Base-by-base conservation (phyloP, 2,797 vertebrate genomes). In the Spatula versicolor region DNA sequence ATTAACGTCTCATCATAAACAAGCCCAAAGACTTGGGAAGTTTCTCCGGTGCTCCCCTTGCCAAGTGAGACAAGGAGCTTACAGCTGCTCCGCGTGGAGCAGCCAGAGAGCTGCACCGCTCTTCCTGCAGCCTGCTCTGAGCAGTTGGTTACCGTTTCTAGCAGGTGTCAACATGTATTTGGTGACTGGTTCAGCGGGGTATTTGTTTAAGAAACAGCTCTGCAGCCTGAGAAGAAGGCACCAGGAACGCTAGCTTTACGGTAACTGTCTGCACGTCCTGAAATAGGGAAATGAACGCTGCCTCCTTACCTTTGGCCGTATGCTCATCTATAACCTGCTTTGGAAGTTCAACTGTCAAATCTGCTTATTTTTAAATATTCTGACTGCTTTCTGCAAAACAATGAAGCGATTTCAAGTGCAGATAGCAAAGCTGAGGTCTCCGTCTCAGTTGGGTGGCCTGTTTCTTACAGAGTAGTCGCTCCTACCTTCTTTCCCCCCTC, bases 111-210 rank as follows among this genome's bases (percentile, higher is more conserved):
- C 83, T 76, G 62, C 2, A 1, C 72, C 46, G 19, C 39, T 60
- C 43, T 54, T 75, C 33, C 60, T 63, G 4, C 84, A 48, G 19
- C 39, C 52, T 55, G 66, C 91, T 83, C 76, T 20, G 71, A 95
- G 55, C 92, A 86, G 88, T 95, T 94, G 93, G 86, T 93, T 94
- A 73, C 66, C n/a, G 0, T 86, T 95, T 92, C 92, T 96, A 79
- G 95, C 95, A 94, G 92, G 92, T 96, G 95, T 88, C 80, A 96
- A 94, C 88, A 76, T 82, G 90, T 93, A 84, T 94, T 96, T 96
- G 88, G 94, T 95, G 95, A 84, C 93, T 93, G 67, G 43, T 88
- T 95, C 92, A 82, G 88, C 86, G 74, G 80, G 90, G 72, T 92
- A 46, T 85, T 86, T 85, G 30, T 64, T 41, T 91, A 84, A 93